Evolutionary conservation across 2,888 invertebrate species (phyloP), one percentile per base, ranked within the genome.

Genomic region (Sminthurides aquaticus): DNA sequence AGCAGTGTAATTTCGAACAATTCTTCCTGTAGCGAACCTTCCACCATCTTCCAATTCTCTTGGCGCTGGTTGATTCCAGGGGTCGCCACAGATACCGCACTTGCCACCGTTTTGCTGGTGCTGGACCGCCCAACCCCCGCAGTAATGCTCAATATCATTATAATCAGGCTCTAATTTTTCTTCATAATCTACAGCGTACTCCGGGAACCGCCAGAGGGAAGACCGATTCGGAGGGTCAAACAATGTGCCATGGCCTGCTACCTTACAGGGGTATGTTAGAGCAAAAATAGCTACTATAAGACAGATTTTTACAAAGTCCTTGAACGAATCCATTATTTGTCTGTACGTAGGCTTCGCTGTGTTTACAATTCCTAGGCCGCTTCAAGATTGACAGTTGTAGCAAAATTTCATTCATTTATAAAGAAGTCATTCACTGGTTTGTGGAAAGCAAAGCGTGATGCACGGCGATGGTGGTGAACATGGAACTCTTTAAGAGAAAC

Each of bases 11-110:
- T 60, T 70, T 15, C 60, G 52, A 0, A 62, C 67, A 56, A 70
- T 65, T 26, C 67, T 66, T 43, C 67, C 67, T 11, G 43, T 57
- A 5, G 66, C 70, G 56, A 63, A 70, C 24, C 18, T 62, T 28
- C 74, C 70, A 20, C 70, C 70, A 58, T 66, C 63, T 48, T 70
- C 70, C 29, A 70, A 68, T 1, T 64, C 62, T 48, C 72, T 24
- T 2, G 74, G 74, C 1, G 49, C 49, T 11, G 62, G 49, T 28
- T 68, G 55, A 58, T 25, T 18, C 57, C 24, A 49, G 43, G 71
- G 64, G 60, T 74, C 74, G 11, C 74, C 74, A 60, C 72, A 74
- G 2, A 70, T 58, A 24, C 70, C 70, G 64, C 70, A 70, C 3
- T 25, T 61, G 27, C 64, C 64, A 1, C 43, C 56, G n/a, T 60